Percentiles rank a stretch among this genome's conserved stretches.
These are phyloP conservation scores for Stegostoma tigrinum DNA, from an alignment of 2,113 vertebrate genomes.

Conservation along the genomic window DNA sequence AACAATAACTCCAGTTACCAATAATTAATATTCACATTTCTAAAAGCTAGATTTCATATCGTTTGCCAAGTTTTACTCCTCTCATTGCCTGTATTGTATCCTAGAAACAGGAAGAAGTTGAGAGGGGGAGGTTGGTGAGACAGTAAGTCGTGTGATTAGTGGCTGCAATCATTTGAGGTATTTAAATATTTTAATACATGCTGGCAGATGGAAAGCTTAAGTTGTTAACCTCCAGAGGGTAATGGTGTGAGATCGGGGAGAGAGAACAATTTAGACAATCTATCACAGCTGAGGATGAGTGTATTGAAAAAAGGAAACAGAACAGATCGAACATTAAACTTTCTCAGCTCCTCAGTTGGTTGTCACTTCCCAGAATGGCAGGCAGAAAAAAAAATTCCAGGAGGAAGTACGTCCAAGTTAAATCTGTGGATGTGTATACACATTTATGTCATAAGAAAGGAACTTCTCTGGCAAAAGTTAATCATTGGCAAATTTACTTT, in stretches of 20 bases:
- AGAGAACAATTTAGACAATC: neutral
- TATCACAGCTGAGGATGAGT: neutral
- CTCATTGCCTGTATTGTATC: neutral
- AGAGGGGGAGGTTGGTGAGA: neutral
- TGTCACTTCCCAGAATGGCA: neutral
- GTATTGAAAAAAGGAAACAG: neutral
- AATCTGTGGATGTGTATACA: neutral
- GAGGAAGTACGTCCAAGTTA: neutral
- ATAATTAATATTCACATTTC: neutral
- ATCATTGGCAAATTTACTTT: neutral
- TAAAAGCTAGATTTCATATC: neutral
- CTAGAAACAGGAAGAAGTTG: neutral
- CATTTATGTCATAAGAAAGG: neutral
- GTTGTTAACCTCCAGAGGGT: neutral
- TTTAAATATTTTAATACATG: slow-evolving; percentile 25
- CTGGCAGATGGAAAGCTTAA: slow-evolving; percentile 1
- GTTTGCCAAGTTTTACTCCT: neutral
- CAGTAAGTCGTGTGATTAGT: neutral
- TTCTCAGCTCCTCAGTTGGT: neutral
- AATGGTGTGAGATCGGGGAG: neutral
- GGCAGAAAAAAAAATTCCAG: neutral
- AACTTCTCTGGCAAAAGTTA: neutral
- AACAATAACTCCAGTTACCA: neutral
- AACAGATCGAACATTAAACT: neutral
- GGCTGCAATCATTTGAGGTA: neutral